These are phyloP conservation scores for Julus scanicus DNA, from an alignment of 2,888 invertebrate species.

Conservation along the genomic window DNA sequence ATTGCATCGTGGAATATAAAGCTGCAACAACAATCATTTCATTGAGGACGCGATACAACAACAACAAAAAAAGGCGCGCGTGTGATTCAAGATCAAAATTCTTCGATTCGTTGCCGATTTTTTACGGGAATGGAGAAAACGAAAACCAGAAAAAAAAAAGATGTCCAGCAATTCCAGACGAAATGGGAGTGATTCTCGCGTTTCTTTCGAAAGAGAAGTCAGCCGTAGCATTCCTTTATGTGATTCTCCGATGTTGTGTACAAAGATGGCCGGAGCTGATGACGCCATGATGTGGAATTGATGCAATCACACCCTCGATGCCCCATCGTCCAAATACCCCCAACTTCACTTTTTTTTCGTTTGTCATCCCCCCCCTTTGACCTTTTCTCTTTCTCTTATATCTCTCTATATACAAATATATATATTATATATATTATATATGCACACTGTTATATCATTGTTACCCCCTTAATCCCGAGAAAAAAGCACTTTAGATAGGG, in stretches of 20 bases:
- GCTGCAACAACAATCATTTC: slow-evolving; percentile 45
- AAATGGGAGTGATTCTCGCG: slow-evolving; percentile 31
- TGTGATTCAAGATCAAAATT: slow-evolving; percentile 47
- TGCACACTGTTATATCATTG: slow-evolving; percentile 47
- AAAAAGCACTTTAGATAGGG: slow-evolving; percentile 41
- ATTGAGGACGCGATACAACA: neutral
- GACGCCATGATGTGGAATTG: slow-evolving; percentile 24
- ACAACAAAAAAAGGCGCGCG: neutral
- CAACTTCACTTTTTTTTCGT: slow-evolving; percentile 49
- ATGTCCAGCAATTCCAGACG: slow-evolving; percentile 45
- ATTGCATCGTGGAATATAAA: slow-evolving; percentile 14
- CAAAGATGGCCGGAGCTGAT: slow-evolving; percentile 32
- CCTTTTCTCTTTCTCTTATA: slow-evolving; percentile 49
- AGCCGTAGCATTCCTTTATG: slow-evolving; percentile 45
- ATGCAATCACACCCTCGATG: slow-evolving; percentile 47
- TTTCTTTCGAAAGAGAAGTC: slow-evolving; percentile 7
- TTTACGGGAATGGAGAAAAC: slow-evolving; percentile 38
- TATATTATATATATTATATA: slow-evolving; percentile 36
- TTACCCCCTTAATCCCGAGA: slow-evolving; percentile 36
- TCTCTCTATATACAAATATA: slow-evolving; percentile 47
- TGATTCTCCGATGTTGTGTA: slow-evolving; percentile 42
- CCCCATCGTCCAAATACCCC: slow-evolving; percentile 51
- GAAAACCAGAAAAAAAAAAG: neutral
- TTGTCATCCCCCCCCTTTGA: slow-evolving; percentile 33
- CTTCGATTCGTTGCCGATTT: slow-evolving; percentile 37